Percentiles rank a stretch among this genome's conserved stretches.
Evolutionary conservation across 2,113 vertebrate genomes (phyloP).

Genomic region (Triplophysa rosa): DNA sequence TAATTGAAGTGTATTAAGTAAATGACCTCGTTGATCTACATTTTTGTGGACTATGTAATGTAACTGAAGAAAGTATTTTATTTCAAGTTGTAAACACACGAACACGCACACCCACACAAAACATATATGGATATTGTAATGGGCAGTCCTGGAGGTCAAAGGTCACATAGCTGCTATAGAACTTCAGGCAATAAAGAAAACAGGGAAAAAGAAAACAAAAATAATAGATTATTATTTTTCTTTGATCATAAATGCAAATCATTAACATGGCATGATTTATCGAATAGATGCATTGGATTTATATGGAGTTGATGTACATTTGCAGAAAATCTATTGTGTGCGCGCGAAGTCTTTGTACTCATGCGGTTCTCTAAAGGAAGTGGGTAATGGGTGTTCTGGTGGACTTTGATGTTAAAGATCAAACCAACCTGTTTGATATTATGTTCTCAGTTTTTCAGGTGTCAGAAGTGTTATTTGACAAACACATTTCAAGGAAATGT

Average conservation of each 20-base stretch:
- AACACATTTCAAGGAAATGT: conserved; percentile 24
- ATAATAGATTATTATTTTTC: not conserved
- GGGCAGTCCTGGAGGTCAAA: not conserved
- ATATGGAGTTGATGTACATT: not conserved
- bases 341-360: conserved; percentile 31
- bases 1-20: conserved; percentile 65
- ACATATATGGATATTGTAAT: not conserved
- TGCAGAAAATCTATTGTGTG: not conserved
- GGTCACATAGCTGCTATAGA: too few relatives aligned
- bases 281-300: too few relatives aligned
- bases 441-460: conserved; percentile 61
- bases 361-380: conserved; percentile 3
- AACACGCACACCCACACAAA: too few relatives aligned
- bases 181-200: not conserved
- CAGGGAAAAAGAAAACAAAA: not conserved
- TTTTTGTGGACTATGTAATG: conserved; percentile 49
- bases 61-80: conserved; percentile 61
- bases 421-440: conserved; percentile 51
- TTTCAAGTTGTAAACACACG: conserved; percentile 10
- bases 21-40: conserved; percentile 62
- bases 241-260: too few relatives aligned
- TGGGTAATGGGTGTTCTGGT: not conserved
- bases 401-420: conserved; percentile 54
- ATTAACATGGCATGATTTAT: too few relatives aligned
- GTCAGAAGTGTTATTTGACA: conserved; percentile 26